Base-by-base conservation (phyloP, 2,797 vertebrate species). In the Moxostoma hubbsi region DNA sequence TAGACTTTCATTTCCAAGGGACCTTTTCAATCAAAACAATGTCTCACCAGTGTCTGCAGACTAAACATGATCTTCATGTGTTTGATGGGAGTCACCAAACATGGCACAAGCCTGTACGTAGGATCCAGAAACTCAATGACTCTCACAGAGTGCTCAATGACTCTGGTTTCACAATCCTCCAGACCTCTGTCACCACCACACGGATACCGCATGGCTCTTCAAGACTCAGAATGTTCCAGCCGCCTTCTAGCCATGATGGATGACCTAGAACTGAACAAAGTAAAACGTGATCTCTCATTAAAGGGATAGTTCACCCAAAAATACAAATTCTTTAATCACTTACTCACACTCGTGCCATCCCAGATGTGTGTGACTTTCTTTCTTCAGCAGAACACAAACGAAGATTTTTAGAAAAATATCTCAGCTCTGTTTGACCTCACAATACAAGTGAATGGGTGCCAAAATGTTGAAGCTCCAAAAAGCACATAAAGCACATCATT, bases 41-140 rank as follows among this genome's bases (percentile, higher is more conserved):
- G 47, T 43, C 73, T 81, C 59, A 94, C 93, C 92, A 93, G 79
- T 7, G 93, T 93, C 86, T 93, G 93, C 4, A 94, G 86, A 53
- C 93, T 93, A 77, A 93, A 94, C 77, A 91, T 47, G 79, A 94
- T 90, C 87, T 94, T 94, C 93, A 94, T 93, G 87, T 94, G 93
- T 86, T 92, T 93, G 70, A 94, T 91, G 65, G 90, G 79, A 4
- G 87, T 5, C 6, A 93, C 91, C 36, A 94, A 86, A 15, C 46
- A 45, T 62, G 93, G 93, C 0, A 90, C 69, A 16, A 93, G 88
- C 9, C 18, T 76, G 82, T 89, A 65, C 0, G 79, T 89, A 13
- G 70, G 65, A 6, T 94, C 88, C 77, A 94, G 59, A 53, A 94
- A 90, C 24, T 45, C 16, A 63, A 89, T 50, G 12, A 61, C 90